Conservation (phyloP, 2,797 vertebrate genomes). For the Denticeps clupeoides region DNA sequence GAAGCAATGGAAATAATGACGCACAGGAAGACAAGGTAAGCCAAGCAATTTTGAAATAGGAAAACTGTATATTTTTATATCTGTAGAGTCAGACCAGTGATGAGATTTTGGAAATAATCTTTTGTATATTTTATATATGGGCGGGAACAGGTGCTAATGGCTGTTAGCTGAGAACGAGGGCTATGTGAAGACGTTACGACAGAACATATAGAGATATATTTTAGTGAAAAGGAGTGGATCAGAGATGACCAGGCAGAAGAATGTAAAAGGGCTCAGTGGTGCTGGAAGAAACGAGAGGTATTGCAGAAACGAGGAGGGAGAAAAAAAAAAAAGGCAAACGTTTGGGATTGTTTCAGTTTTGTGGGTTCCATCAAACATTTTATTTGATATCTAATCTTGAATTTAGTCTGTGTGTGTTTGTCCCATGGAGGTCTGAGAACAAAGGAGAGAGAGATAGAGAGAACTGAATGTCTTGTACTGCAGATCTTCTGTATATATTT, state of each 20-base stretch:
- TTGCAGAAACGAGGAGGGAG: slow-evolving; percentile 20
- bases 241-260: slow-evolving; percentile 13
- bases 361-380: slow-evolving; percentile 41
- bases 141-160: slow-evolving; percentile 15
- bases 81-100: slow-evolving; percentile 46
- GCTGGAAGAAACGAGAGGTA: slow-evolving; percentile 21
- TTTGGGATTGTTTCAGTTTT: slow-evolving; percentile 28
- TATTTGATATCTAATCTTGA: slow-evolving; percentile 46
- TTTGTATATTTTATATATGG: slow-evolving; percentile 70
- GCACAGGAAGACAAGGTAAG: slow-evolving; percentile 24
- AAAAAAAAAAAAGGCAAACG: slow-evolving; percentile 14
- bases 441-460: slow-evolving; percentile 14
- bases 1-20: slow-evolving; percentile 3
- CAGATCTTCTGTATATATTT: slow-evolving; percentile 41
- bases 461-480: slow-evolving; percentile 1
- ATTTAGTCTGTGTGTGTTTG: slow-evolving; percentile 31
- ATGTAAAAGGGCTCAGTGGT: slow-evolving; percentile 15
- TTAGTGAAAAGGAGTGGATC: slow-evolving; percentile 18
- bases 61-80: slow-evolving; percentile 74
- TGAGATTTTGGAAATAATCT: slow-evolving; percentile 58
- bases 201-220: slow-evolving; percentile 20
- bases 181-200: slow-evolving; percentile 28
- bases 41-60: slow-evolving; percentile 62
- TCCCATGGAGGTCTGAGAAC: slow-evolving; percentile 23
- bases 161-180: slow-evolving; percentile 17